Percentiles rank a stretch among this genome's conserved stretches.
phyloP scores from a whole-genome alignment of 2,797 vertebrate genomes.

The Chanos chanos region DNA sequence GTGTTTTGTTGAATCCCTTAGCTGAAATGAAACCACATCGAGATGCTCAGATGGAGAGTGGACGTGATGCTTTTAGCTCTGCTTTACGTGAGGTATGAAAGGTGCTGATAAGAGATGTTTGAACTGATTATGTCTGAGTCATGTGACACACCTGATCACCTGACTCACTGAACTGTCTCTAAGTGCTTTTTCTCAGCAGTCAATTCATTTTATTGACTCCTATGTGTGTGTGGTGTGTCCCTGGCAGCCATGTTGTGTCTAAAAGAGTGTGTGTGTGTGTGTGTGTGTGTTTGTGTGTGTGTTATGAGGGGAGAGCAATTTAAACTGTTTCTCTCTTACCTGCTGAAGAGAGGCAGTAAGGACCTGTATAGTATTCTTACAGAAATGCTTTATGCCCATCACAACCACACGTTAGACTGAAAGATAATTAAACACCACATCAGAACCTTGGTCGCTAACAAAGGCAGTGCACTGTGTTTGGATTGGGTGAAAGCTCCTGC shows the following conservation, averaged over 20 bases:
- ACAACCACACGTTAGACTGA: too few relatives aligned
- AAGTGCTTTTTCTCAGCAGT: constrained; percentile 34
- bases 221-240: constrained; percentile 16
- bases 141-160: constrained; percentile 20
- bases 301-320: constrained; percentile 6
- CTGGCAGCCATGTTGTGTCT: constrained; percentile 16
- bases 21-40: background rate
- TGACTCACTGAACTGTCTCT: constrained; percentile 29
- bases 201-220: constrained; percentile 34
- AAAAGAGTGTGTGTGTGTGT: background rate
- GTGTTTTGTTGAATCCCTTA: background rate
- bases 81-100: too few relatives aligned
- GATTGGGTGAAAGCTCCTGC: background rate
- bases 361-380: too few relatives aligned
- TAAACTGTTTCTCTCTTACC: constrained; percentile 7
- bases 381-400: too few relatives aligned
- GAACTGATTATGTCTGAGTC: constrained; percentile 3
- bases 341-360: too few relatives aligned
- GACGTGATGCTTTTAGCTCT: too few relatives aligned
- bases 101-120: constrained; percentile 7
- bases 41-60: background rate
- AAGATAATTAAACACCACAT: background rate
- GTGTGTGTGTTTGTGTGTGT: background rate
- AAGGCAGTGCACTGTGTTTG: background rate
- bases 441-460: background rate